phyloP scores from a whole-genome alignment of 2,113 vertebrate genomes.

The Oryzias celebensis region DNA sequence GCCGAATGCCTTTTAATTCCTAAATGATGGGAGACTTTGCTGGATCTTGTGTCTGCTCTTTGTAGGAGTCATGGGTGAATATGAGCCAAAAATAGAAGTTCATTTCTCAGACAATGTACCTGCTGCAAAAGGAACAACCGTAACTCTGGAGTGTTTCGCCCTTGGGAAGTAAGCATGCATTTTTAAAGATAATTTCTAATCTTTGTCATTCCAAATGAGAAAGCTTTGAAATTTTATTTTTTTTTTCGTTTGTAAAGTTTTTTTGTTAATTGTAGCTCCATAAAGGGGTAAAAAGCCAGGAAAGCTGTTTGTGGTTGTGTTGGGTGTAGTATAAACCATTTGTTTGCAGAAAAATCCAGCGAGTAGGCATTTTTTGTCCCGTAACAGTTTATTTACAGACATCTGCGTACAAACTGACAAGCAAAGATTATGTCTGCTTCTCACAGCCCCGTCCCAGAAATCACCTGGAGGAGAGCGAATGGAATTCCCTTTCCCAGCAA shows the following conservation, averaged over 20 bases:
- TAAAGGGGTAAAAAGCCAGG: conserved; percentile 18
- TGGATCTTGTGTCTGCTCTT: conserved; percentile 59
- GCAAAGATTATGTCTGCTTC: conserved; percentile 20
- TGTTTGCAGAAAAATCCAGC: conserved; percentile 12
- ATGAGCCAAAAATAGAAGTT: conserved; percentile 97
- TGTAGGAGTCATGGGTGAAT: conserved; percentile 92
- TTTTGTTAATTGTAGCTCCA: conserved; percentile 48
- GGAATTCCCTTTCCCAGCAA: conserved; percentile 88
- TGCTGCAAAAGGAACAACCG: conserved; percentile 89
- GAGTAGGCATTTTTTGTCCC: conserved; percentile 21
- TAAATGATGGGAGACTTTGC: conserved; percentile 69
- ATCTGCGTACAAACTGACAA: background rate
- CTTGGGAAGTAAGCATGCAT: conserved; percentile 91
- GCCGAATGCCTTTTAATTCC: conserved; percentile 57
- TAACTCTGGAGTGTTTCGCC: conserved; percentile 93
- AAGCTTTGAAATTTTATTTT: conserved; percentile 30
- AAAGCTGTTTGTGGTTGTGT: conserved; percentile 37
- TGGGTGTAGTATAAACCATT: conserved; percentile 31
- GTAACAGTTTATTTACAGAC: conserved; percentile 29
- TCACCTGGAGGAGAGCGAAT: conserved; percentile 91
- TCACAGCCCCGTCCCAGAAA: conserved; percentile 89
- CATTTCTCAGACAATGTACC: conserved; percentile 91
- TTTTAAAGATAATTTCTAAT: conserved; percentile 64
- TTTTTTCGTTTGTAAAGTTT: conserved; percentile 6
- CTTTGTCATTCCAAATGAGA: conserved; percentile 39